Conservation (phyloP, 2,113 vertebrate genomes). For the Bubo scandiacus region DNA sequence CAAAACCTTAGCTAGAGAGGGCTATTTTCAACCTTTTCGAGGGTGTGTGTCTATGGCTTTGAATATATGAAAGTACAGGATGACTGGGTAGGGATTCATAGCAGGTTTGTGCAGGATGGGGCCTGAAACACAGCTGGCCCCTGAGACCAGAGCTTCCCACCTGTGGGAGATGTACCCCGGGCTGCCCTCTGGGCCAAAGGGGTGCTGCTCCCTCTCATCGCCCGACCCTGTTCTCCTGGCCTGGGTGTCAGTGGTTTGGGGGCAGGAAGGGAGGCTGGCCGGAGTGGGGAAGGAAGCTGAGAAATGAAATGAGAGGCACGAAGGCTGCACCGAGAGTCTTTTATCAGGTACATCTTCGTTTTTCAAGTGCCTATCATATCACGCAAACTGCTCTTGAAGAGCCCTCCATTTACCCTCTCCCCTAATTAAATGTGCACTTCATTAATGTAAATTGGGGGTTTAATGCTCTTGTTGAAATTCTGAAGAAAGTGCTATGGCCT, state of each 20-base stretch:
- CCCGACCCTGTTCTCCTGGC: background rate
- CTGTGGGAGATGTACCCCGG: background rate
- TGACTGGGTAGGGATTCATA: accelerated
- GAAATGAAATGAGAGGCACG: background rate
- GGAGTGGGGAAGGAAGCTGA: background rate
- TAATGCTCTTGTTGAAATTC: slow-evolving; percentile 99
- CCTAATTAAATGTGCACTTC: slow-evolving; percentile 99
- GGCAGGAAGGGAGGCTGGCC: background rate
- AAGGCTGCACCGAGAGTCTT: slow-evolving; percentile 47
- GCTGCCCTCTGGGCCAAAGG: background rate
- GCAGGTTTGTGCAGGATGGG: background rate
- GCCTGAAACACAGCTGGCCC: background rate
- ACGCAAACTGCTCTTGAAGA: slow-evolving; percentile 82
- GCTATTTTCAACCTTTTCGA: accelerated
- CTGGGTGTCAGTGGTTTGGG: background rate
- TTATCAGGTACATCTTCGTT: slow-evolving; percentile 74
- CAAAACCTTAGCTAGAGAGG: background rate
- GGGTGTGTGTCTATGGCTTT: background rate
- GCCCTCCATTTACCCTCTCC: slow-evolving; percentile 85
- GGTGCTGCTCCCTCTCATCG: background rate
- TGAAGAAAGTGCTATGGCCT: slow-evolving; percentile 98
- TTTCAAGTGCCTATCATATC: slow-evolving; percentile 78
- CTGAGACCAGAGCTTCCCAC: background rate
- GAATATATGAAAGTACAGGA: background rate
- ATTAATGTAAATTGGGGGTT: slow-evolving; percentile 99